phyloP scores from a whole-genome alignment of 2,888 invertebrate genomes.

The Ennomos fuscantarius region DNA sequence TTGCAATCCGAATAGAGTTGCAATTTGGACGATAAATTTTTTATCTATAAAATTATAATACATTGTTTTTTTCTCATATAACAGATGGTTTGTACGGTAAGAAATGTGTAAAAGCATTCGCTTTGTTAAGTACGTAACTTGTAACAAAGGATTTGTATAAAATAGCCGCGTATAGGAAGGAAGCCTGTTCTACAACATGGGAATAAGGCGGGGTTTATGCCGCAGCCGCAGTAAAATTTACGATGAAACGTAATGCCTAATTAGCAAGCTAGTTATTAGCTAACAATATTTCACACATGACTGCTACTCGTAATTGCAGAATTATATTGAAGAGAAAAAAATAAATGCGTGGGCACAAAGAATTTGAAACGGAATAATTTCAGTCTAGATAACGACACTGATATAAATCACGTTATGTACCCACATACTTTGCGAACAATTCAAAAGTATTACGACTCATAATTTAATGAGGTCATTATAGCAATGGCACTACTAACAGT shows the following conservation, averaged over 20 bases:
- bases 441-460: no score
- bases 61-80: constrained; percentile 4
- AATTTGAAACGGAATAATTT: constrained; percentile 4
- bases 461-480: no score
- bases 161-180: constrained; percentile 42
- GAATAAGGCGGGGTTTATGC: constrained; percentile 37
- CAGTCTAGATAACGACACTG: background rate
- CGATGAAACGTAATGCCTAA: constrained; percentile 51
- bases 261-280: constrained; percentile 51
- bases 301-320: constrained; percentile 46
- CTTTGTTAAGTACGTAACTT: constrained; percentile 22
- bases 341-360: constrained; percentile 24
- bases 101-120: constrained; percentile 26
- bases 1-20: constrained; percentile 14
- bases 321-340: constrained; percentile 39
- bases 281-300: constrained; percentile 53
- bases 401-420: background rate
- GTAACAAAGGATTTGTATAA: constrained; percentile 33
- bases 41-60: background rate
- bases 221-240: constrained; percentile 47
- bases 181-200: constrained; percentile 45
- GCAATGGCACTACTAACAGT: no score
- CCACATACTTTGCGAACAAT: no score
- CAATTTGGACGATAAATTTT: constrained; percentile 26
- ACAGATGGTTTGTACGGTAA: constrained; percentile 25